phyloP scores from a whole-genome alignment of 1,140 invertebrate genomes.

The Ceratina japonica region DNA sequence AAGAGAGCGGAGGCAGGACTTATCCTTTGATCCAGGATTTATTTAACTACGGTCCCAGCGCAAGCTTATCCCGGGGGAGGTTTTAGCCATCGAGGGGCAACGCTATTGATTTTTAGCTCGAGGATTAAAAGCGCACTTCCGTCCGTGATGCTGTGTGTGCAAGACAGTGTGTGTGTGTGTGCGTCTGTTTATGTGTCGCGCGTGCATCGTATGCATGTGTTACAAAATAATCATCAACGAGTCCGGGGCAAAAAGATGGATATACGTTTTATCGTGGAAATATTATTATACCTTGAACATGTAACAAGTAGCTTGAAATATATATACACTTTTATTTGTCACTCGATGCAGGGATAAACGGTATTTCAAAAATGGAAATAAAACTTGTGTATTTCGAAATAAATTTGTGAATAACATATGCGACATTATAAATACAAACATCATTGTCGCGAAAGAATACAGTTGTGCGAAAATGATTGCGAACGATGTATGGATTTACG shows the following conservation, averaged over 20 bases:
- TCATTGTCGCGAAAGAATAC: too few relatives aligned
- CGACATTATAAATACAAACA: too few relatives aligned
- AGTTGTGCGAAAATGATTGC: too few relatives aligned
- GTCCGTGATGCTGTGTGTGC: conserved; percentile 59
- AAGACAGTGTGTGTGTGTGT: conserved; percentile 4
- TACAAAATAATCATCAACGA: conserved; percentile 46
- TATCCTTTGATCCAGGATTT: conserved; percentile 80
- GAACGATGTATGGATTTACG: too few relatives aligned
- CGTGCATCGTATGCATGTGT: conserved; percentile 4
- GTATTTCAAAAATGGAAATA: not conserved
- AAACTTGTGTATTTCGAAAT: not conserved
- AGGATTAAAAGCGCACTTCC: conserved; percentile 78
- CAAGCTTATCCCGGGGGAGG: conserved; percentile 79
- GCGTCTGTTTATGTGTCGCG: not conserved
- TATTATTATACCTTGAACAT: not conserved
- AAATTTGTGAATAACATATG: not conserved
- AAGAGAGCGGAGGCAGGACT: conserved; percentile 66
- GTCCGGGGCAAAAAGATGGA: not conserved
- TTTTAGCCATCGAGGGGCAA: conserved; percentile 75
- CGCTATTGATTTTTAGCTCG: conserved; percentile 79
- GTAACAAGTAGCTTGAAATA: not conserved
- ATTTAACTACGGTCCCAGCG: conserved; percentile 78
- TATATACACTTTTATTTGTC: not conserved
- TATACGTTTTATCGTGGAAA: not conserved
- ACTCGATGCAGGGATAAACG: not conserved